Evolutionary conservation across 1,140 invertebrate genomes (phyloP), one percentile per base, ranked within the genome.

Genomic region (Trichonephila inaurata): DNA sequence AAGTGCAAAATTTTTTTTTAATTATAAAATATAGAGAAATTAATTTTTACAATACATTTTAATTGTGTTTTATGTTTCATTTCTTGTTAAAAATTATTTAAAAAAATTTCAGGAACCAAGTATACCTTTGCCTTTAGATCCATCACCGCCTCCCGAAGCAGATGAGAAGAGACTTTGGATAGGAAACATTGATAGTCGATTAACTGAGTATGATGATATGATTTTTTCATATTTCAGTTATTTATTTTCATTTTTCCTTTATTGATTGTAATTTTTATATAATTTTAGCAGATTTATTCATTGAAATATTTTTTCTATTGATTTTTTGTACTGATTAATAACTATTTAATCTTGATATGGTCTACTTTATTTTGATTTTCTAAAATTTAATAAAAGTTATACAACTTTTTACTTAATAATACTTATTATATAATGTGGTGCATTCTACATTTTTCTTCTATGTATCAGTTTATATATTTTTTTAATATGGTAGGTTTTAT

Each of bases 161-260:
- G 97, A 97, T 94, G 97, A 98, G 51, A 97, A 97, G 94, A 96
- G 98, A 95, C 96, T 99, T 40, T 99, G 98, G 98, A 97, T 99
- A 94, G 98, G 98, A 64, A 99, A 99, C 96, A 96, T 99, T 94
- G 98, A 99, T 96, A 96, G 97, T 10, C 96, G 98, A 95, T 97
- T 99, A 95, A 98, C 98, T 97, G 98, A 99, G 98, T 99, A 98
- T 98, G 98, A 64, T 21, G 21, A 96, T 96, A 2, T 51, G 44
- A 19, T 58, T 83, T 2, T 21, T n/a, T 28, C 40, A 96, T 95
- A 95, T 94, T 94, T 95, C 89, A 40, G 1, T 1, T 92, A 86
- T 83, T 94, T 40, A 21, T 81, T 85, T 28, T 77, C 14, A 64
- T 64, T 19, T 6, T 19, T 10, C 0, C 7, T 51, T 51, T 51